Evolutionary conservation across 2,113 vertebrate species (phyloP).

Genomic region (Circaetus cinerascens): DNA sequence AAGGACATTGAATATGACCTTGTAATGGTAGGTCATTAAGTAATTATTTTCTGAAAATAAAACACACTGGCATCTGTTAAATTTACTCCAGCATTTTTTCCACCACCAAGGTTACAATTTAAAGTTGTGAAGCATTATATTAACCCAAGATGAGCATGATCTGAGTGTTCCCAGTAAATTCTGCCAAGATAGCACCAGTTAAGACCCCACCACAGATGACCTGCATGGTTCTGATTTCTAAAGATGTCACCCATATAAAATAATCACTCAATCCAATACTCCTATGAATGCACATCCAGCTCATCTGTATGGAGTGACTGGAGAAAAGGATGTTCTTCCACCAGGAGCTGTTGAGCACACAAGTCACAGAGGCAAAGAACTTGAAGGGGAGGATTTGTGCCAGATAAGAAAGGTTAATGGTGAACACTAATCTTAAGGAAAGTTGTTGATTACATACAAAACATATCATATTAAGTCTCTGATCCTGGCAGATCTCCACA

Average conservation of each 20-base stretch:
- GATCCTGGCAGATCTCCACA: neutral
- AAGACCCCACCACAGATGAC: neutral
- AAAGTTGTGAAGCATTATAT: neutral
- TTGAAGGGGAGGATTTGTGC: neutral
- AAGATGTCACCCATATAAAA: neutral
- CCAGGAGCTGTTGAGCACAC: neutral
- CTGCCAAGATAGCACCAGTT: neutral
- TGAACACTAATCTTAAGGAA: neutral
- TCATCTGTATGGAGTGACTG: neutral
- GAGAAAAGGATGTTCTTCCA: neutral
- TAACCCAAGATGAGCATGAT: neutral
- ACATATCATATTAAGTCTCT: neutral
- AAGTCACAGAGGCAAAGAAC: neutral
- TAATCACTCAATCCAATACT: neutral
- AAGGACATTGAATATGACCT: neutral
- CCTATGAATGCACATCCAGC: neutral
- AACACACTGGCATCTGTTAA: neutral
- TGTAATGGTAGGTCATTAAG: neutral
- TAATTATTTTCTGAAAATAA: conserved; percentile 40
- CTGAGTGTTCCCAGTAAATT: neutral
- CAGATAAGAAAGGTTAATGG: neutral
- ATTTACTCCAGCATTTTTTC: neutral
- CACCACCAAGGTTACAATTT: neutral
- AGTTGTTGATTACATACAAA: neutral
- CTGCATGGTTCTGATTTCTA: neutral